Evolutionary conservation across 2,888 invertebrate species (phyloP).

Genomic region (Andrena fulva): DNA sequence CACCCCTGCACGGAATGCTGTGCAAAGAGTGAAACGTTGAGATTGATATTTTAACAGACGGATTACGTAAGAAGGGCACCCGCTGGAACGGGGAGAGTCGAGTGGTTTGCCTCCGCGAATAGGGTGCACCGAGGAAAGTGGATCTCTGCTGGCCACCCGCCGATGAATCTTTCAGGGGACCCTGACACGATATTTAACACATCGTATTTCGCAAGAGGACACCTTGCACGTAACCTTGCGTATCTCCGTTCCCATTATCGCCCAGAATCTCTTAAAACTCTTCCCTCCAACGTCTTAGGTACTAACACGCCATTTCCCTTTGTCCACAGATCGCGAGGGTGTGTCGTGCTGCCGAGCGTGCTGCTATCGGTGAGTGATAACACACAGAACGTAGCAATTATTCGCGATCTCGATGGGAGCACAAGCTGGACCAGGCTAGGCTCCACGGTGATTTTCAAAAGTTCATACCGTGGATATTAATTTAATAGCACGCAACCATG

Average conservation of each 20-base stretch:
- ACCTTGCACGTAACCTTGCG: conserved; percentile 55
- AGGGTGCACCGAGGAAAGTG: conserved; percentile 53
- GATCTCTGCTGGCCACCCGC: conserved; percentile 53
- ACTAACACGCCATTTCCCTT: neutral
- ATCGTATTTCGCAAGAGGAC: conserved; percentile 26
- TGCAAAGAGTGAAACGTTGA: conserved; percentile 82
- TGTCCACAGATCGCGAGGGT: conserved; percentile 18
- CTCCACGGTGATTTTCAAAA: too few species aligned
- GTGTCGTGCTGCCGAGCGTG: too few species aligned
- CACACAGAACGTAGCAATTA: too few species aligned
- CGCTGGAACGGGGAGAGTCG: conserved; percentile 24
- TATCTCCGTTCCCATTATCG: conserved; percentile 13
- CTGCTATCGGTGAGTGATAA: conserved; percentile 17
- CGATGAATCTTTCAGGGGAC: conserved; percentile 57
- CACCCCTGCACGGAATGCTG: conserved; percentile 77
- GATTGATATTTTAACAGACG: conserved; percentile 84
- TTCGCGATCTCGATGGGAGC: too few species aligned
- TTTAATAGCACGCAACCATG: conserved; percentile 9
- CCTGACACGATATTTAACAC: conserved; percentile 62
- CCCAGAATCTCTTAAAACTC: conserved; percentile 2
- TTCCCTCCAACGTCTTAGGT: neutral
- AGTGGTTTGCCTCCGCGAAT: conserved; percentile 66
- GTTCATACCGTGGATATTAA: neutral
- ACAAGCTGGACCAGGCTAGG: too few species aligned
- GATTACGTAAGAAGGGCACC: conserved; percentile 80